Evolutionary conservation across 2,888 invertebrate species (phyloP).

Genomic region (Panzeria rudis): DNA sequence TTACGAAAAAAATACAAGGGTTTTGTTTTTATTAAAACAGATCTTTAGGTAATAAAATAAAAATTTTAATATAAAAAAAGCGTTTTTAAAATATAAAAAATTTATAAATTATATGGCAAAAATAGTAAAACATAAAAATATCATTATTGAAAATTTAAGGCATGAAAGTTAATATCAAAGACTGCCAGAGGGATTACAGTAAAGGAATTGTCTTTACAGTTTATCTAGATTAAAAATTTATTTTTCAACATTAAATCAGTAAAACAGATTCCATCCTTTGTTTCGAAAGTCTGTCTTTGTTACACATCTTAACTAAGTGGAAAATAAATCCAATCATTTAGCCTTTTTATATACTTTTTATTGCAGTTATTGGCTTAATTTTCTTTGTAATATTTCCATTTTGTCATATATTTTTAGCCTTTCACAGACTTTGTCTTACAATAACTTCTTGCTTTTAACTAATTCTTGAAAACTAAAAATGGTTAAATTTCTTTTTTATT

Average conservation of each 20-base stretch:
- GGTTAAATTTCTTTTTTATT: not conserved
- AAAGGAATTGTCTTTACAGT: too few relatives aligned
- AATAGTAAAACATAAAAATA: too few relatives aligned
- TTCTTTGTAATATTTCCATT: not conserved
- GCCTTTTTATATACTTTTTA: not conserved
- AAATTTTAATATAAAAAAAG: not conserved
- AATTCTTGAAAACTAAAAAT: conserved; percentile 33
- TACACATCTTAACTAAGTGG: too few relatives aligned
- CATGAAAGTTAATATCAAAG: too few relatives aligned
- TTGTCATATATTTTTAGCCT: not conserved
- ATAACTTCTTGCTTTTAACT: not conserved
- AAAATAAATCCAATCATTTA: too few relatives aligned
- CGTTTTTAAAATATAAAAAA: not conserved
- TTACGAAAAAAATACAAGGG: not conserved
- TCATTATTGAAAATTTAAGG: too few relatives aligned
- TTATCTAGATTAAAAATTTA: too few relatives aligned
- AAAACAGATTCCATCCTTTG: too few relatives aligned
- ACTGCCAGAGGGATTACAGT: too few relatives aligned
- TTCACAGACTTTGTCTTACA: not conserved
- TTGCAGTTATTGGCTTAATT: not conserved
- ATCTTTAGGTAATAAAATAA: not conserved
- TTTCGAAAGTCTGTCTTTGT: too few relatives aligned
- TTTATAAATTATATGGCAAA: not conserved
- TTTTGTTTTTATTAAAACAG: not conserved
- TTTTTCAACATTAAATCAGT: too few relatives aligned